phyloP scores from a whole-genome alignment of 2,113 vertebrate genomes.

The Indri indri region DNA sequence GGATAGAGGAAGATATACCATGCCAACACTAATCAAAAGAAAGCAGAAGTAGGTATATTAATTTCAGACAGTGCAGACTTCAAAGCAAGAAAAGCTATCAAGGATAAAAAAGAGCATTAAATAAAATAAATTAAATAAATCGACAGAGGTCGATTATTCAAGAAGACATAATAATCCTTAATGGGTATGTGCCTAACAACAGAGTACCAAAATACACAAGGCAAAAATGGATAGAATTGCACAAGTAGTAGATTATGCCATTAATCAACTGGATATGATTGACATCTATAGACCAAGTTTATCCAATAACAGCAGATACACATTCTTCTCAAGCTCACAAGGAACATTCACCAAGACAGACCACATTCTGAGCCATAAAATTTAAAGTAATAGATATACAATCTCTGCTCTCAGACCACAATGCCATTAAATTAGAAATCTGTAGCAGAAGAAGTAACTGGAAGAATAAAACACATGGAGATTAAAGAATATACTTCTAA shows the following conservation, averaged over 20 bases:
- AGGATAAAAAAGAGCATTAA: neutral
- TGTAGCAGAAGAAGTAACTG: neutral
- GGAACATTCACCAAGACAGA: neutral
- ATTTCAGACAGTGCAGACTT: neutral
- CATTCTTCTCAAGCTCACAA: neutral
- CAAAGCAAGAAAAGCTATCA: neutral
- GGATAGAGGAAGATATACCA: neutral
- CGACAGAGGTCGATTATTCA: neutral
- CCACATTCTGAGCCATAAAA: neutral
- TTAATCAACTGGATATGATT: neutral
- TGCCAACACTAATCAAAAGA: neutral
- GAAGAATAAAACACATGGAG: neutral
- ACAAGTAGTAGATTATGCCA: neutral
- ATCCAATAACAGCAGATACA: neutral
- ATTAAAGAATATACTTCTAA: neutral
- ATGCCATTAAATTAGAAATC: neutral
- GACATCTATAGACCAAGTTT: neutral
- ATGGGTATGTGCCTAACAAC: neutral
- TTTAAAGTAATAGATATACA: neutral
- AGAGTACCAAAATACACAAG: neutral
- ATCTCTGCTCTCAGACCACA: neutral
- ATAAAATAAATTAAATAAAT: no score
- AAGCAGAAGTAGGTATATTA: neutral
- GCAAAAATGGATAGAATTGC: neutral
- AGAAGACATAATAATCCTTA: neutral